Evolutionary conservation across 2,797 vertebrate species (phyloP).

Genomic region (Petrocephalus sullivani): DNA sequence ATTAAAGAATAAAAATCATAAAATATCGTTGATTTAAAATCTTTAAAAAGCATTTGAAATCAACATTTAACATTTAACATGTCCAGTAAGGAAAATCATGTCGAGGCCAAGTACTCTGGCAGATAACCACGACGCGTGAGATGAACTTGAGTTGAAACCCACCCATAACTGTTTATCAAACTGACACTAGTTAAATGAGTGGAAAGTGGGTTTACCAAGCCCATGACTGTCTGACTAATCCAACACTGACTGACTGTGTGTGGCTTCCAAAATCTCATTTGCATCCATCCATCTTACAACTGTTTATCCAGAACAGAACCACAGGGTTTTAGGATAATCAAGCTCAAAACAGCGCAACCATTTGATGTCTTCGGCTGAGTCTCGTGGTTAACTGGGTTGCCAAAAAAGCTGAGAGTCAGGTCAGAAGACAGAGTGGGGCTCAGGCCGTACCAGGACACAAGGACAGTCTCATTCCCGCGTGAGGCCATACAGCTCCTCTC

Average conservation of each 20-base stretch:
- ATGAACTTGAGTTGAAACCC: neutral
- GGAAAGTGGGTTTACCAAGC: neutral
- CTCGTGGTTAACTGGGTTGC: slow-evolving; percentile 17
- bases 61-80: neutral
- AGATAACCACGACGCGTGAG: neutral
- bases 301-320: neutral
- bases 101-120: neutral
- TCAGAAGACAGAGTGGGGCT: slow-evolving; percentile 14
- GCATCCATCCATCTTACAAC: neutral
- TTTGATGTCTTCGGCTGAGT: neutral
- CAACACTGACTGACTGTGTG: neutral
- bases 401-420: slow-evolving; percentile 20
- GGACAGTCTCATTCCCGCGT: slow-evolving; percentile 59
- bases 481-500: slow-evolving; percentile 72
- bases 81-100: neutral
- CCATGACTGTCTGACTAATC: neutral
- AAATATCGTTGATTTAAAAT: neutral
- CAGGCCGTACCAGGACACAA: slow-evolving; percentile 75
- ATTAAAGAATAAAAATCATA: neutral
- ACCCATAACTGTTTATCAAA: neutral
- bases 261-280: neutral
- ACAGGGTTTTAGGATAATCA: neutral
- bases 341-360: neutral
- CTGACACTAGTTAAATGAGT: neutral
- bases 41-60: neutral